Percentiles rank a stretch among this genome's conserved stretches.
phyloP scores from a whole-genome alignment of 2,113 vertebrate species.

The Colaptes auratus region DNA sequence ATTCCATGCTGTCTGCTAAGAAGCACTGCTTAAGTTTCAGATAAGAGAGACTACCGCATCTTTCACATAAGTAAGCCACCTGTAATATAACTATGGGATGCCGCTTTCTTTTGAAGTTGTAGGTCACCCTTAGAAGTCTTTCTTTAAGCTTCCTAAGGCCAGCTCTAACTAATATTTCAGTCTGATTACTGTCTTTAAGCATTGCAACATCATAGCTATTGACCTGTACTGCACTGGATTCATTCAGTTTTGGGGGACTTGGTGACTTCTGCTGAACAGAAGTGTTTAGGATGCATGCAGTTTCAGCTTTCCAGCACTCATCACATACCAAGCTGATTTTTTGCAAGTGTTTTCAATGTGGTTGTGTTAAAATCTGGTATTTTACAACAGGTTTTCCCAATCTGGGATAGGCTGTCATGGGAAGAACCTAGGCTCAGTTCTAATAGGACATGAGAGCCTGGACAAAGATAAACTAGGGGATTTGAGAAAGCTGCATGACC shows the following conservation, averaged over 20 bases:
- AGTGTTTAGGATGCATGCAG: accelerated
- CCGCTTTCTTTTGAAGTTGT: background rate
- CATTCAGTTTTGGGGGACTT: background rate
- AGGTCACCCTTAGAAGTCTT: background rate
- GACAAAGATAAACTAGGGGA: constrained; percentile 6
- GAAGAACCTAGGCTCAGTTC: constrained; percentile 19
- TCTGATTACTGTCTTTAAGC: background rate
- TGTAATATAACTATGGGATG: background rate
- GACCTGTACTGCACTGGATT: background rate
- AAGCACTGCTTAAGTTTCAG: background rate
- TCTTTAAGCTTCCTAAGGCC: background rate
- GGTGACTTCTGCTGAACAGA: background rate
- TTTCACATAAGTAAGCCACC: background rate
- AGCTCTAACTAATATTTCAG: background rate
- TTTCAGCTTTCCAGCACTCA: background rate
- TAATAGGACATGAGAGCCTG: constrained; percentile 9
- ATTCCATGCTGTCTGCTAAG: background rate
- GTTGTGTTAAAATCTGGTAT: constrained; percentile 34
- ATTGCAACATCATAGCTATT: background rate
- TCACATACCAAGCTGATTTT: background rate
- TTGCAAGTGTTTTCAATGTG: background rate
- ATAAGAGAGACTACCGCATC: background rate
- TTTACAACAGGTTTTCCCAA: constrained; percentile 41
- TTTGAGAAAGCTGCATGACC: constrained; percentile 34
- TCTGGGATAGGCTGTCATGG: constrained; percentile 1